These are phyloP conservation scores for Drymonia ruficornis DNA, from an alignment of 2,888 invertebrate genomes.

Conservation along the genomic window DNA sequence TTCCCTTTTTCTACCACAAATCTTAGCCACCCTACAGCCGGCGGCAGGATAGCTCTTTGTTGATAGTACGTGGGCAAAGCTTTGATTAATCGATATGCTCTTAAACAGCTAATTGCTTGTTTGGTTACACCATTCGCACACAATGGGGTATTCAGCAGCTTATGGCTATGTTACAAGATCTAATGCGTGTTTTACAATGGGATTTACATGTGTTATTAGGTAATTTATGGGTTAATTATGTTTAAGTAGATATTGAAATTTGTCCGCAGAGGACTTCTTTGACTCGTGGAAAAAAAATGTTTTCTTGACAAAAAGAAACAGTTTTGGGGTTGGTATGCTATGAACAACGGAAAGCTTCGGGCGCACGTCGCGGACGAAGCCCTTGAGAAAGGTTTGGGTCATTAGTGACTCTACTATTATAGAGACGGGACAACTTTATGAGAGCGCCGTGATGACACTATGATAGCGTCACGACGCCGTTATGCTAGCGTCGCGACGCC, in stretches of 20 bases:
- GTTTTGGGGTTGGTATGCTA: too few relatives aligned
- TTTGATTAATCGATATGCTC: conserved; percentile 74
- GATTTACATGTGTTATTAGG: neutral
- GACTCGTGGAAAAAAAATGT: too few relatives aligned
- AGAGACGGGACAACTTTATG: too few relatives aligned
- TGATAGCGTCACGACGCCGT: too few relatives aligned
- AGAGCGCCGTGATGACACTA: too few relatives aligned
- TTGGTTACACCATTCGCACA: conserved; percentile 53
- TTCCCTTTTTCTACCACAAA: neutral
- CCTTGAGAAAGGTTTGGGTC: too few relatives aligned
- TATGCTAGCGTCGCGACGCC: too few relatives aligned
- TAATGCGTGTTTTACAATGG: neutral
- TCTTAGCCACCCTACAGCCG: conserved; percentile 48
- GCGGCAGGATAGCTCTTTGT: conserved; percentile 62
- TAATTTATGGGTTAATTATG: neutral
- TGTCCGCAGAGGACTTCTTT: neutral
- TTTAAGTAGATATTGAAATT: too few relatives aligned
- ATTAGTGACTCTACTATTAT: too few relatives aligned
- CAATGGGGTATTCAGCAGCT: conserved; percentile 53
- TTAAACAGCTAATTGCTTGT: conserved; percentile 70
- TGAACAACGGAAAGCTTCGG: too few relatives aligned
- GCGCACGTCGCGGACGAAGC: too few relatives aligned
- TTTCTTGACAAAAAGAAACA: too few relatives aligned
- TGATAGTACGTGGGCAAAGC: conserved; percentile 70
- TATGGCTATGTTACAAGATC: conserved; percentile 16